These are phyloP conservation scores for Prionailurus viverrinus DNA, from an alignment of 2,113 vertebrate genomes.

Conservation along the genomic window DNA sequence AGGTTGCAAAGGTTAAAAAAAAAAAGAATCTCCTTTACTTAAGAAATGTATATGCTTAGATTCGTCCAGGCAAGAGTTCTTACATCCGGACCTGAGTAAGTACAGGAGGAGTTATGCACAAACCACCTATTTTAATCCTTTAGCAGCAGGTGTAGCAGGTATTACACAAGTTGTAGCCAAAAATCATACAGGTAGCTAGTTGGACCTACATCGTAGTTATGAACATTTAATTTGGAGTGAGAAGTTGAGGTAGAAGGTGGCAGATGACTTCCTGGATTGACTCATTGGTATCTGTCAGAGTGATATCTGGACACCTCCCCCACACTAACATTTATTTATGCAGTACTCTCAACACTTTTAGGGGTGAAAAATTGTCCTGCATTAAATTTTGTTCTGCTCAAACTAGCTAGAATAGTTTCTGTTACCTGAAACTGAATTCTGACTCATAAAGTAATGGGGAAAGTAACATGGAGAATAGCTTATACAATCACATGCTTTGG, in stretches of 20 bases:
- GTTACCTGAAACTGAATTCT: not conserved
- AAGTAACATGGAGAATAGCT: not conserved
- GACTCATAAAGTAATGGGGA: not conserved
- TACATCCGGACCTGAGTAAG: not conserved
- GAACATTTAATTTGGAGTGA: not conserved
- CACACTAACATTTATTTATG: not conserved
- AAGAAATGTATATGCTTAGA: not conserved
- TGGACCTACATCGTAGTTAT: not conserved
- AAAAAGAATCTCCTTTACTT: not conserved
- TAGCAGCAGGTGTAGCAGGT: not conserved
- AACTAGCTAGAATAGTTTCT: not conserved
- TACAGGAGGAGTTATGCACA: not conserved
- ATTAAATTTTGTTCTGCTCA: not conserved
- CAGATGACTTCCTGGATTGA: not conserved
- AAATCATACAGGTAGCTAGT: not conserved
- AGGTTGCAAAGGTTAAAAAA: not conserved
- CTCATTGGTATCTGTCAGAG: not conserved
- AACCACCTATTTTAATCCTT: not conserved
- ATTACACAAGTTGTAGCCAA: not conserved
- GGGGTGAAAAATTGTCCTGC: not conserved
- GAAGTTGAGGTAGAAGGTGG: not conserved
- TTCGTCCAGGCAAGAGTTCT: not conserved
- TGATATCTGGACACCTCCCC: accelerated
- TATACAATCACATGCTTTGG: not conserved
- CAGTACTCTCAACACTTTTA: not conserved